Conservation (phyloP, 2,888 invertebrate genomes). For the Eucriotettix oculatus region DNA sequence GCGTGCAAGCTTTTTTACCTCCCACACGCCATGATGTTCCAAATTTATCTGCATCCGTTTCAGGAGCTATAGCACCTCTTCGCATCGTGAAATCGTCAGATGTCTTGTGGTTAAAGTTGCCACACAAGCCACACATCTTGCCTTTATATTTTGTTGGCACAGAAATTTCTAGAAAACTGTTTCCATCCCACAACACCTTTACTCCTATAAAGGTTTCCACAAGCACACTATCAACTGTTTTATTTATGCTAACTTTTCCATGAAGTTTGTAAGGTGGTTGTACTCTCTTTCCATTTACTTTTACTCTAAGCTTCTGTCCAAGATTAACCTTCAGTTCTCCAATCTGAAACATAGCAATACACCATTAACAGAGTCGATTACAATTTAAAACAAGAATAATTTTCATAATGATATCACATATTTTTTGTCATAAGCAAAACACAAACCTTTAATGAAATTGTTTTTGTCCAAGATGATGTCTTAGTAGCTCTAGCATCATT, state of each 20-base stretch:
- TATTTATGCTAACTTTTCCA: conserved; percentile 26
- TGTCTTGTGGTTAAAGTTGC: conserved; percentile 78
- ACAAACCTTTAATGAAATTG: conserved; percentile 55
- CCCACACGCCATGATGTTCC: conserved; percentile 87
- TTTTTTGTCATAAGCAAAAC: not conserved
- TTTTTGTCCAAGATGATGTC: conserved; percentile 81
- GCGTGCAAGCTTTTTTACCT: conserved; percentile 52
- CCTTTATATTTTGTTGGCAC: conserved; percentile 60
- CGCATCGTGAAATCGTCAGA: conserved; percentile 69
- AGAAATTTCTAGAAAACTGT: conserved; percentile 71
- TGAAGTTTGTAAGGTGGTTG: conserved; percentile 44
- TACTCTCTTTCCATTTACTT: conserved; percentile 66
- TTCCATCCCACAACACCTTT: conserved; percentile 82
- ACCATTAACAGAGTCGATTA: no score
- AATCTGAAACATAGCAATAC: conserved; percentile 22
- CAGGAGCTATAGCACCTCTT: conserved; percentile 38
- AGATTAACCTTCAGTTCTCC: conserved; percentile 62
- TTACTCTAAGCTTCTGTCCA: conserved; percentile 70
- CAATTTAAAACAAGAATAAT: no score
- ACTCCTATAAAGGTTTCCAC: conserved; percentile 58
- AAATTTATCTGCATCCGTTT: conserved; percentile 47
- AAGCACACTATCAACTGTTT: conserved; percentile 47
- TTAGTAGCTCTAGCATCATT: conserved; percentile 69
- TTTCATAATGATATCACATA: no score
- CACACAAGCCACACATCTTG: conserved; percentile 79